Evolutionary conservation across 2,113 vertebrate species (phyloP).

Genomic region (Gobiocypris rarus): DNA sequence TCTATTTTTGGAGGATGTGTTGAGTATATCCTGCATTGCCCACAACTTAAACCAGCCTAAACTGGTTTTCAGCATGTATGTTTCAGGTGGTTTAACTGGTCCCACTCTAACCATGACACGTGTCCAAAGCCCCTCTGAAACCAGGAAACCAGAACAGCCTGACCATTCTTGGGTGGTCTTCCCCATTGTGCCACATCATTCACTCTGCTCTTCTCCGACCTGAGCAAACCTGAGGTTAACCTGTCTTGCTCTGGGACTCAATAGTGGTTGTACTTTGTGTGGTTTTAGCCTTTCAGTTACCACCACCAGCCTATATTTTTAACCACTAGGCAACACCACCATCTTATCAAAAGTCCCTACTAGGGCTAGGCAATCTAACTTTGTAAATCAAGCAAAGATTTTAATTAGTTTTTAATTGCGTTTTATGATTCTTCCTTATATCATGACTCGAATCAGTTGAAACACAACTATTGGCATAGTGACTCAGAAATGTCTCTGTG

Average conservation of each 20-base stretch:
- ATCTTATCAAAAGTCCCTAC: background rate
- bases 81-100: background rate
- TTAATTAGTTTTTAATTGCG: background rate
- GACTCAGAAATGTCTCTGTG: no score
- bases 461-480: background rate
- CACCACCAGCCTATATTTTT: background rate
- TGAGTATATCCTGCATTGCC: background rate
- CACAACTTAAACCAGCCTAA: background rate
- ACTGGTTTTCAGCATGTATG: background rate
- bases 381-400: background rate
- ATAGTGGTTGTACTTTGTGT: conserved; percentile 5
- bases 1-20: conserved; percentile 20
- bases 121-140: background rate
- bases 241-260: background rate
- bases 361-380: background rate
- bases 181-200: background rate
- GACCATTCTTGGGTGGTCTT: background rate
- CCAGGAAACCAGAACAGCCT: conserved; percentile 8
- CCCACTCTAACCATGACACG: background rate
- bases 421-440: background rate
- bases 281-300: background rate
- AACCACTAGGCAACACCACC: background rate
- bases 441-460: background rate
- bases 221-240: background rate
- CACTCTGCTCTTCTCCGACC: background rate